Conservation (phyloP, 1,140 invertebrate genomes). For the Cryptotermes secundus region DNA sequence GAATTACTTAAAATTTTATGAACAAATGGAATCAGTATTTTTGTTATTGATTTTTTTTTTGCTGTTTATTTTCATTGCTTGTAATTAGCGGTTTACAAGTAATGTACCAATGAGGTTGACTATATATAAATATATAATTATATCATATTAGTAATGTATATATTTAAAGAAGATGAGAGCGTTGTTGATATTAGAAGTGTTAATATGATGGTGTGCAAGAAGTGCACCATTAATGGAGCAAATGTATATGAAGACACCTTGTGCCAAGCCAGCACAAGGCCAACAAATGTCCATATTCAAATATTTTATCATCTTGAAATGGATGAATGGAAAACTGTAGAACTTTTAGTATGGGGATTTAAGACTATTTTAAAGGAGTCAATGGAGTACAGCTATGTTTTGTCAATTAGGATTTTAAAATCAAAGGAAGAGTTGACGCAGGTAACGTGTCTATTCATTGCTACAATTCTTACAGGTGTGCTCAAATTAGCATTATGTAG, state of each 20-base stretch:
- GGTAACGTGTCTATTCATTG: background rate
- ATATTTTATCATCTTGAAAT: conserved; percentile 1
- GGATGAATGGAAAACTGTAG: background rate
- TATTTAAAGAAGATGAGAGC: conserved; percentile 2
- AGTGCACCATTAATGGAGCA: background rate
- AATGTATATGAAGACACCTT: background rate
- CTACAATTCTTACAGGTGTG: background rate
- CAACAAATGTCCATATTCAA: background rate
- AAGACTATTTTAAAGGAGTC: background rate
- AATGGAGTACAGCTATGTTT: background rate
- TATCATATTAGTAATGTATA: conserved; percentile 29
- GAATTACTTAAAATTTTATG: conserved; percentile 22
- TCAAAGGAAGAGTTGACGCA: background rate
- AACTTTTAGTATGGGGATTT: background rate
- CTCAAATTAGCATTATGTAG: background rate
- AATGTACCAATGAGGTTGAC: background rate
- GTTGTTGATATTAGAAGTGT: conserved; percentile 24
- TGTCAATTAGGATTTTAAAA: conserved; percentile 18
- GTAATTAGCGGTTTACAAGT: conserved; percentile 19
- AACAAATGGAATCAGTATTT: conserved; percentile 30
- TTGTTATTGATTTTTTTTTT: conserved; percentile 28
- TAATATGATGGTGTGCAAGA: background rate
- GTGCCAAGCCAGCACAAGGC: background rate
- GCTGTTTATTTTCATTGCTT: conserved; percentile 21
- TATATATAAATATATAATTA: conserved; percentile 30